Base-by-base conservation (phyloP, 1,140 invertebrate species). In the Drosophila sucinea region DNA sequence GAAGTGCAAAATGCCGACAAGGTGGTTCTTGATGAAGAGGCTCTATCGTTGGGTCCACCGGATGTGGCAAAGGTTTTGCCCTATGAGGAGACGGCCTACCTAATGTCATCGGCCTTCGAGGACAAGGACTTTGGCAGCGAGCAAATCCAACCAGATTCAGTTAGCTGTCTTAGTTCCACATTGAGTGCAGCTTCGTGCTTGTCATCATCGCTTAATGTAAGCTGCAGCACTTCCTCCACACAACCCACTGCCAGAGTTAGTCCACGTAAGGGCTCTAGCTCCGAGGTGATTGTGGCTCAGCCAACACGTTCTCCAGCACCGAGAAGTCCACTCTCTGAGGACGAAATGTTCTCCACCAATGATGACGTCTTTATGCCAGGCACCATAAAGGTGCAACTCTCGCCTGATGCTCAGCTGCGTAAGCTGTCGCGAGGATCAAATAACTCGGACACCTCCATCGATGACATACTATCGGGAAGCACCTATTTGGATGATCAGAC, bases 1-100 rank as follows among this genome's bases (percentile, higher is more conserved):
- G 95, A 96, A 84, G 95, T 94, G 0, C 95, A 96, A 92, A 93
- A 92, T 78, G 93, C 94, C 0, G 94, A 94, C 44, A 96, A 95
- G 90, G 96, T 97, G 0, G 91, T 95, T 4, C 93, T 94, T 68
- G 95, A 94, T 30, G 82, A 85, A 32, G 82, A 85, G 3, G 35
- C 57, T 94, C 93, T 92, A 1, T 94, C 94, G 47, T 93, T 92
- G 84, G 95, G 80, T 92, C 77, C 89, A 1, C 80, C 85, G 0
- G 85, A 91, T 63, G 77, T 81, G n/a, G 86, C 90, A 8, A 91
- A 81, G 57, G 74, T 91, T 10, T 60, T 92, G 33, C 81, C 91
- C 1, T 92, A 92, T 27, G 91, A 92, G 66, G 89, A 92, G 38
- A 92, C 91, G 0, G 90, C 89, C 5, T 92, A 92, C 41, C 74